These are phyloP conservation scores for Heterodera filipjevi DNA, from an alignment of 2,888 invertebrate species.

Conservation along the genomic window DNA sequence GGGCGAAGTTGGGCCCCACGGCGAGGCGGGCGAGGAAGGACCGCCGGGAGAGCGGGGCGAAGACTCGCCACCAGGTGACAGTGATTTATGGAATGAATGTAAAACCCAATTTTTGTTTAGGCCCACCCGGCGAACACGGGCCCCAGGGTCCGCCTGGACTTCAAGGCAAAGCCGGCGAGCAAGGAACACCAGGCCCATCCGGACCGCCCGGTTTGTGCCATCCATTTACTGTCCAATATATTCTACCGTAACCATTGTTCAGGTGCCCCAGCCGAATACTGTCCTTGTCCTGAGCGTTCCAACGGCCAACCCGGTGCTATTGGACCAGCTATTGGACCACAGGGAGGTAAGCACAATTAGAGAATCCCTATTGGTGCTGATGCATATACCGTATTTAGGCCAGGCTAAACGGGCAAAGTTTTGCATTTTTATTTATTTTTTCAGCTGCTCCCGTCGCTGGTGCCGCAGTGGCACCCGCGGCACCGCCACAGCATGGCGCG, in stretches of 20 bases:
- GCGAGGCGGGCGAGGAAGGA: conserved; percentile 39
- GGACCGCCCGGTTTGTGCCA: conserved; percentile 44
- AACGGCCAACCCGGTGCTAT: conserved; percentile 23
- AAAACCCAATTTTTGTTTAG: conserved; percentile 21
- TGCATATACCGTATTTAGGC: neutral
- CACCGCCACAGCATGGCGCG: conserved; percentile 8
- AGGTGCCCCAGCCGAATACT: conserved; percentile 47
- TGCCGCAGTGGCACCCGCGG: neutral
- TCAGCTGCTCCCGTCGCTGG: conserved; percentile 3
- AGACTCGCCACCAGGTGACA: conserved; percentile 49
- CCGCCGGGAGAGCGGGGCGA: conserved; percentile 61
- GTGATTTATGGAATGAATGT: too few relatives aligned
- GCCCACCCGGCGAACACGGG: conserved; percentile 56
- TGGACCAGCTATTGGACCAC: neutral
- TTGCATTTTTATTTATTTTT: neutral
- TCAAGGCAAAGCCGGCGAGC: conserved; percentile 29
- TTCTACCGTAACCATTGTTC: conserved; percentile 11
- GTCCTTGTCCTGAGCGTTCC: conserved; percentile 44
- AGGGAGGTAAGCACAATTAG: neutral
- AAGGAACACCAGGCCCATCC: conserved; percentile 47
- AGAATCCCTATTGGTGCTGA: neutral
- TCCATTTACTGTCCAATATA: too few relatives aligned
- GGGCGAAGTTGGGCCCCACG: conserved; percentile 29
- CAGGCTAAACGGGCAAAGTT: too few relatives aligned
- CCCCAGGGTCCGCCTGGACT: conserved; percentile 40